Base-by-base conservation (phyloP, 1,140 invertebrate species). In the Lerema accius region DNA sequence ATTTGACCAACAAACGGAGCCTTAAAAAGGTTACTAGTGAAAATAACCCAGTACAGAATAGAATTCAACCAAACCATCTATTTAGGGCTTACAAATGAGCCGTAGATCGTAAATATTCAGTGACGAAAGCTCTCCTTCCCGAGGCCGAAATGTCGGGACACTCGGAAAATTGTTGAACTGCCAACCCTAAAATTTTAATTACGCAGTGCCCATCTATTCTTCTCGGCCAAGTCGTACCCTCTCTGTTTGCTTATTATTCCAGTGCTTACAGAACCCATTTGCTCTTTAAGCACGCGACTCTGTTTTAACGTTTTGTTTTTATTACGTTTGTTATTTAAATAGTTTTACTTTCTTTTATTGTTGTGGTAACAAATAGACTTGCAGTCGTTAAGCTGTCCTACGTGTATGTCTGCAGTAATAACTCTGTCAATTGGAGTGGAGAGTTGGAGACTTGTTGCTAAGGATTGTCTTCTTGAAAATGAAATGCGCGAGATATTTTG, bases 101-200 rank as follows among this genome's bases (percentile, higher is more conserved):
- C 7, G n/a, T 9, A 11, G 10, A 37, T 11, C 11, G 35, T 37
- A 32, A 32, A 32, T 32, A 37, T 11, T 2, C 35, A 37, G n/a
- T 11, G 35, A 37, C 35, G 35, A n/a, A 37, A 37, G 35, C 10
- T n/a, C 35, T 39, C 45, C 40, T 62, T 50, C 10, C 19, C 50
- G 58, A 69, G 58, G 62, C 45, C 58, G 69, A 64, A 66, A 53
- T 64, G 45, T 39, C 40, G 50, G 23, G 61, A 60, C 64, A 49
- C 50, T 62, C 26, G 4, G 56, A 48, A 45, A 65, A 62, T 69
- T 6, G n/a, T 26, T 28, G 23, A 48, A 40, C 58, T 56, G 51
- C 67, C 62, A 66, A 67, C 65, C 49, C 53, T 63, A 63, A 71
- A 74, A 74, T 74, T 74, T 74, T 74, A 74, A 74, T 74, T 74